phyloP scores from a whole-genome alignment of 2,797 vertebrate species.

The Rhinoraja longicauda region DNA sequence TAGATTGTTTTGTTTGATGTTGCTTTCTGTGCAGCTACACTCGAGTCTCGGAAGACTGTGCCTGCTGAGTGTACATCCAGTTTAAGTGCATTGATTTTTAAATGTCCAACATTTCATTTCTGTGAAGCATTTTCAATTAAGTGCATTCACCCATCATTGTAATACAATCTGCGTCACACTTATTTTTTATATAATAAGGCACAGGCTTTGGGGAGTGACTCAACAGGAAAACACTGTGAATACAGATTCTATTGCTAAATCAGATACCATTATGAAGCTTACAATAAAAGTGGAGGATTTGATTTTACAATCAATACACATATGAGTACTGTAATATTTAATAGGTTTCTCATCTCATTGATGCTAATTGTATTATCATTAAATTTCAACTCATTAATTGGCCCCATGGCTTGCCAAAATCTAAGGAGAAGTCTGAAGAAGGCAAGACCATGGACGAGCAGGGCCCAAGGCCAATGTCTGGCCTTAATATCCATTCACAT shows the following conservation, averaged over 20 bases:
- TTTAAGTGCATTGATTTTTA: conserved; percentile 3
- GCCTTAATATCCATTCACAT: too few relatives aligned
- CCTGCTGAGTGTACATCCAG: not conserved
- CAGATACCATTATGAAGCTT: not conserved
- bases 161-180: not conserved
- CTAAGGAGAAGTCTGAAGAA: too few relatives aligned
- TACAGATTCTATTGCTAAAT: not conserved
- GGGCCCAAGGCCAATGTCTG: too few relatives aligned
- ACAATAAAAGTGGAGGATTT: not conserved
- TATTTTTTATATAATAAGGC: not conserved
- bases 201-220: not conserved
- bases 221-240: not conserved
- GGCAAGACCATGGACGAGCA: too few relatives aligned
- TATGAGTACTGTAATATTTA: not conserved
- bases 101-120: not conserved
- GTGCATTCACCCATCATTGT: not conserved
- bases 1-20: not conserved
- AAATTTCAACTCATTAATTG: not conserved
- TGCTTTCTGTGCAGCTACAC: not conserved
- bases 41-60: not conserved
- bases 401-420: too few relatives aligned
- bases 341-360: not conserved
- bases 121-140: not conserved
- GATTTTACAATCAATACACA: not conserved
- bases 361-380: not conserved